Conservation (phyloP, 2,113 vertebrate species). For the Cyanistes caeruleus region DNA sequence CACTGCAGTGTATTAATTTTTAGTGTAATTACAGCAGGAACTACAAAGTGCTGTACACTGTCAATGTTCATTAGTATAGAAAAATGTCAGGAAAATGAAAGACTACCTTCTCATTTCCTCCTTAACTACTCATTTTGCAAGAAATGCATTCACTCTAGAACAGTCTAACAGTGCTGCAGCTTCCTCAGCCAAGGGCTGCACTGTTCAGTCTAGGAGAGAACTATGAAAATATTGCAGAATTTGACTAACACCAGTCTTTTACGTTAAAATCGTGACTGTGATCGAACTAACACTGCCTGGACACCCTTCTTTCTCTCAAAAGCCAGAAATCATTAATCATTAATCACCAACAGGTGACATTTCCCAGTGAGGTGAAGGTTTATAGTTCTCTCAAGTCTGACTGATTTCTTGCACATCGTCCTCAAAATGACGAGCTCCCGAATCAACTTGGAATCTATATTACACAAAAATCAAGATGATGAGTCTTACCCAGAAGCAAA, state of each 20-base stretch:
- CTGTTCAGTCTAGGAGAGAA: not conserved
- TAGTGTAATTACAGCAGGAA: not conserved
- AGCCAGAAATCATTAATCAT: not conserved
- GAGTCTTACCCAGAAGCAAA: not conserved
- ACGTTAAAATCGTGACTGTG: not conserved
- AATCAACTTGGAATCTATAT: slow-evolving; percentile 14
- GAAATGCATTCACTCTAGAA: not conserved
- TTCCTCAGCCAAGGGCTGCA: not conserved
- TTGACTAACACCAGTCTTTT: not conserved
- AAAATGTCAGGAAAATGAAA: not conserved
- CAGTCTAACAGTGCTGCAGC: not conserved
- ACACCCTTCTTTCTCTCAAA: not conserved
- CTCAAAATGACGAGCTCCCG: not conserved
- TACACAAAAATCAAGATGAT: slow-evolving; percentile 9
- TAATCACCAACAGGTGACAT: slow-evolving; percentile 2
- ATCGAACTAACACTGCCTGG: not conserved
- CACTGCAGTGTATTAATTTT: not conserved
- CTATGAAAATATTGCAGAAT: not conserved
- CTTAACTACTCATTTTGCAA: not conserved
- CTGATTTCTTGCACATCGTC: slow-evolving; percentile 23
- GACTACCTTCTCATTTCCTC: not conserved
- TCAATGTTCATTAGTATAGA: not conserved
- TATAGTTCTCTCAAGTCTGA: slow-evolving; percentile 1
- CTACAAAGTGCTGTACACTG: not conserved
- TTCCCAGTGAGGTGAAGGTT: slow-evolving; percentile 1